Conservation (phyloP, 1,140 invertebrate genomes). For the Brachystomella parvula region DNA sequence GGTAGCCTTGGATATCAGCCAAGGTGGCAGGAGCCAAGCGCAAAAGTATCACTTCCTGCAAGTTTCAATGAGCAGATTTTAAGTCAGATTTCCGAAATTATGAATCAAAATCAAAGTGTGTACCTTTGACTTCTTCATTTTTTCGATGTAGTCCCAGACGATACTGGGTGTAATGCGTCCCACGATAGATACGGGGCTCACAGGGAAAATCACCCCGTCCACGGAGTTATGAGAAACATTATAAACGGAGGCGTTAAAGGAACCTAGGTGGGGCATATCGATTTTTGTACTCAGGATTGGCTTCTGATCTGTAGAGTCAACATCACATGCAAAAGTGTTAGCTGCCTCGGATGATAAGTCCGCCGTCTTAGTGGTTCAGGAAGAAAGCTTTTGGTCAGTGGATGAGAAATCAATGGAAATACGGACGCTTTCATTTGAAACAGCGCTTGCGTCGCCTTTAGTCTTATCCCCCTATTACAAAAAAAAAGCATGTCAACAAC, state of each 20-base stretch:
- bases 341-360: conserved; percentile 23
- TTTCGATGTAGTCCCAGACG: conserved; percentile 87
- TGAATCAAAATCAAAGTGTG: conserved; percentile 10
- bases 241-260: conserved; percentile 22
- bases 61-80: conserved; percentile 14
- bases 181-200: conserved; percentile 52
- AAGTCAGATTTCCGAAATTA: too few relatives aligned
- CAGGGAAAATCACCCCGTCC: too few relatives aligned
- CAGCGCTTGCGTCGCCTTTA: too few relatives aligned
- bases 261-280: conserved; percentile 31
- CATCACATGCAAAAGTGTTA: not conserved
- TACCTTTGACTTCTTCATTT: conserved; percentile 76
- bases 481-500: too few relatives aligned
- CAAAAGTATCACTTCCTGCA: conserved; percentile 69
- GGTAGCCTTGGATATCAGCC: conserved; percentile 75
- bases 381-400: conserved; percentile 33
- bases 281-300: conserved; percentile 22
- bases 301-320: conserved; percentile 1
- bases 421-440: too few relatives aligned
- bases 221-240: too few relatives aligned
- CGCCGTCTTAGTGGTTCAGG: conserved; percentile 36
- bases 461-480: too few relatives aligned
- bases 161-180: conserved; percentile 82
- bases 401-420: conserved; percentile 17
- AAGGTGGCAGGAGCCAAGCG: too few relatives aligned